A percentile compares a stretch with the other conserved stretches of the same genome.
phyloP scores from a whole-genome alignment of 2,888 invertebrate species.

The Cylindroiulus punctatus region DNA sequence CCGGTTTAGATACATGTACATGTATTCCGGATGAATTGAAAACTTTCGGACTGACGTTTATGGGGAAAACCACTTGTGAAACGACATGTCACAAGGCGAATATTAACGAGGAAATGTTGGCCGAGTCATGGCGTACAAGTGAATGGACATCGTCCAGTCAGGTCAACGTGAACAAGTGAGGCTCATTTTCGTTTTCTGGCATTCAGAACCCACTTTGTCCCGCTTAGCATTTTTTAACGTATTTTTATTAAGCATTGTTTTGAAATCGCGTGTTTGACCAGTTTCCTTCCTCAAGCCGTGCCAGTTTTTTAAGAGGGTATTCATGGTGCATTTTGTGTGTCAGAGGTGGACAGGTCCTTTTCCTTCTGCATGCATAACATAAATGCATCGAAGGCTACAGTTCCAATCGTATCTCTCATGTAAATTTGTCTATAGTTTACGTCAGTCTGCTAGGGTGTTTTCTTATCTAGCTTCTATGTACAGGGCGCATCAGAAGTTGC shows the following conservation, averaged over 20 bases:
- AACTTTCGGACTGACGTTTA: no score
- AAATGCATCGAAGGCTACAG: neutral
- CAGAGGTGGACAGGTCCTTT: slow-evolving; percentile 21
- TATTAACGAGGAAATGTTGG: no score
- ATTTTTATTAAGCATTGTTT: slow-evolving; percentile 14
- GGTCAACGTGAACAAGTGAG: slow-evolving; percentile 4
- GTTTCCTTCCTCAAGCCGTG: neutral
- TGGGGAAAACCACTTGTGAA: no score
- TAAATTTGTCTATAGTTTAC: no score
- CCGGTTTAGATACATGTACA: no score
- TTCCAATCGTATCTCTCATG: neutral
- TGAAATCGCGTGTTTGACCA: neutral
- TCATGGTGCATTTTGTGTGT: slow-evolving; percentile 5
- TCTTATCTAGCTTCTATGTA: no score
- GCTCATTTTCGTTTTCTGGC: neutral
- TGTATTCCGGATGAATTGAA: no score
- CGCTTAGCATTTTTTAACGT: neutral
- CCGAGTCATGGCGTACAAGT: no score
- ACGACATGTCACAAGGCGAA: no score
- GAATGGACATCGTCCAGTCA: neutral
- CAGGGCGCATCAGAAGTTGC: neutral
- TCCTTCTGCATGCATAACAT: neutral
- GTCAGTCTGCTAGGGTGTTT: no score
- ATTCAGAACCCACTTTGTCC: neutral
- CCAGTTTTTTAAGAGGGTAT: slow-evolving; percentile 3